Evolutionary conservation across 2,797 vertebrate species (phyloP).

Genomic region (Peromyscus attwateri): DNA sequence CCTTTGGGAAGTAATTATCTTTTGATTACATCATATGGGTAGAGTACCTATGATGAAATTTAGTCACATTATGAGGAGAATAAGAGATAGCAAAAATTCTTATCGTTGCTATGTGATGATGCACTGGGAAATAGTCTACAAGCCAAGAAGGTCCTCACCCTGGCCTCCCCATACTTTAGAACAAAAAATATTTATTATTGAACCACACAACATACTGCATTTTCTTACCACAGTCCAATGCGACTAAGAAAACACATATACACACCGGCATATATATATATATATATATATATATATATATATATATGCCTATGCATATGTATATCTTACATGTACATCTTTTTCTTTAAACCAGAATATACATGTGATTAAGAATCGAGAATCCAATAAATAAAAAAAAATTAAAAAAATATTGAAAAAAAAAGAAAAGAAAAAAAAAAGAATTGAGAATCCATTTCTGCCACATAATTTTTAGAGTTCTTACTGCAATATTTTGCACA

Average conservation of each 20-base stretch:
- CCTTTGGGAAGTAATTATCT: background rate
- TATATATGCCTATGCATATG: background rate
- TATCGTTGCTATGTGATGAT: background rate
- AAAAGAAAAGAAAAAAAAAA: no score
- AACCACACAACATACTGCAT: background rate
- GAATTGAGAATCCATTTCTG: background rate
- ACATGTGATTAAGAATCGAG: background rate
- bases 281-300: background rate
- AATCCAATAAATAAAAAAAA: no score
- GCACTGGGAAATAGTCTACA: background rate
- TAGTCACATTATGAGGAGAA: background rate
- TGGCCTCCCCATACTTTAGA: background rate
- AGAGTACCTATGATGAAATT: background rate
- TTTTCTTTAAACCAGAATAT: constrained; percentile 19
- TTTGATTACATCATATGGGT: background rate
- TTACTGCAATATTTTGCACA: background rate
- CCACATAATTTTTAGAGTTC: background rate
- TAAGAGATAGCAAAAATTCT: background rate
- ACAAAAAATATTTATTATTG: background rate
- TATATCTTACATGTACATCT: background rate
- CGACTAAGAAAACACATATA: background rate
- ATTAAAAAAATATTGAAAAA: no score
- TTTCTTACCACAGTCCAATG: background rate
- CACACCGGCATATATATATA: background rate
- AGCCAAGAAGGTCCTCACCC: background rate